Conservation (phyloP, 92 coral and sea anemone genomes). For the Umimayanthus kanabou region DNA sequence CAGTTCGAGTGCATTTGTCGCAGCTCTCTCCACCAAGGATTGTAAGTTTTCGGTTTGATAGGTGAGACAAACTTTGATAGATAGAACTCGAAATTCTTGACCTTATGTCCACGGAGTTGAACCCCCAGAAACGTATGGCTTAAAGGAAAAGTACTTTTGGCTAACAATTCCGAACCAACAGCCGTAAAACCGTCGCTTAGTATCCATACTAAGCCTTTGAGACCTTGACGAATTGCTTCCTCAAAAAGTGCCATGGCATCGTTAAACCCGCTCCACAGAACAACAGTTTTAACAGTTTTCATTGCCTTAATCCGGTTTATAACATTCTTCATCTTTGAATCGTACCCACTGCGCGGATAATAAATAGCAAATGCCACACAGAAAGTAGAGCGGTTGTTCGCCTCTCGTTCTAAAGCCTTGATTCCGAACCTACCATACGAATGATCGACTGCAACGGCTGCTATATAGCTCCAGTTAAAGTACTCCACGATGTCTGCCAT, state of each 20-base stretch:
- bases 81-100: conserved; percentile 11
- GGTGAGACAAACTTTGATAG: not conserved
- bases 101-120: conserved; percentile 27
- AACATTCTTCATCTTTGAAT: conserved; percentile 51
- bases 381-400: conserved; percentile 47
- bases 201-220: conserved; percentile 57
- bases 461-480: conserved; percentile 67
- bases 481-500: conserved; percentile 63
- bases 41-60: not conserved
- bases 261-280: conserved; percentile 59
- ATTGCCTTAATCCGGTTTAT: conserved; percentile 44
- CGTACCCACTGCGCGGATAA: conserved; percentile 54
- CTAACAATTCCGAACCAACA: not conserved
- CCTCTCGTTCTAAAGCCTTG: conserved; percentile 52
- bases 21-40: conserved; percentile 58
- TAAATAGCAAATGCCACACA: conserved; percentile 39
- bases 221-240: conserved; percentile 47
- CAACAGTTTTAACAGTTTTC: conserved; percentile 35
- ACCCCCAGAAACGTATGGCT: conserved; percentile 38
- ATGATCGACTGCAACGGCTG: conserved; percentile 54
- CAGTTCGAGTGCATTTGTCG: conserved; percentile 52
- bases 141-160: not conserved
- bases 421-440: conserved; percentile 66
- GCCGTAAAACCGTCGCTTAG: conserved; percentile 68
- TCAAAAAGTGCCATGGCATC: conserved; percentile 48